Conservation (phyloP, 2,113 vertebrate species). For the Marmota monax region DNA sequence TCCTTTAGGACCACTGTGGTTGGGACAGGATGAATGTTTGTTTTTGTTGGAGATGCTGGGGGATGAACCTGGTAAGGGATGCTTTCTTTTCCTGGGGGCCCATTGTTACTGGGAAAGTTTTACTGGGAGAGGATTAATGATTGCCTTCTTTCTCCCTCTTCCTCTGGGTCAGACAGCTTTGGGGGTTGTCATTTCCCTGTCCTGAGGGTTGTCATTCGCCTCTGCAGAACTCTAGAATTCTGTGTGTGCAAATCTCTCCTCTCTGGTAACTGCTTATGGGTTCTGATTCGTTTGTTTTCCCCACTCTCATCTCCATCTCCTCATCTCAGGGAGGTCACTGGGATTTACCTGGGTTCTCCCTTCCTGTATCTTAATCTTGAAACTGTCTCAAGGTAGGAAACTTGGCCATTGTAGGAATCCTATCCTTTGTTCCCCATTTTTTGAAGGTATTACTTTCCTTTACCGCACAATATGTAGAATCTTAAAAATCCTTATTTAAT, state of each 20-base stretch:
- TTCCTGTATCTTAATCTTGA: neutral
- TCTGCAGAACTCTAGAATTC: neutral
- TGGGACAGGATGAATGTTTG: too few species aligned
- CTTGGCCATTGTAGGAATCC: neutral
- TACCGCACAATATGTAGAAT: neutral
- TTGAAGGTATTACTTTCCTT: neutral
- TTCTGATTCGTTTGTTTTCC: neutral
- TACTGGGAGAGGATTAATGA: too few species aligned
- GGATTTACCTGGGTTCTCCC: neutral
- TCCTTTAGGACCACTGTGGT: too few species aligned
- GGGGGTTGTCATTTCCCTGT: too few species aligned
- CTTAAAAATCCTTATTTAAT: neutral
- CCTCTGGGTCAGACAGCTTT: too few species aligned
- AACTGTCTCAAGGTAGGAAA: neutral
- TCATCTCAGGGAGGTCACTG: neutral
- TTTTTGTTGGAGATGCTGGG: too few species aligned
- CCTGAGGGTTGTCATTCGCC: too few species aligned
- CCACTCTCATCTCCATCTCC: too few species aligned
- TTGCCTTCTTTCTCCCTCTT: too few species aligned
- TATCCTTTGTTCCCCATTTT: neutral
- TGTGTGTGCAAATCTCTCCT: neutral
- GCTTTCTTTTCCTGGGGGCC: too few species aligned
- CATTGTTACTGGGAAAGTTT: too few species aligned
- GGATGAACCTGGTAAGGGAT: too few species aligned
- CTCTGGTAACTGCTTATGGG: neutral